Evolutionary conservation across 2,113 vertebrate genomes (phyloP).

Genomic region (Aspiorhynchus laticeps): DNA sequence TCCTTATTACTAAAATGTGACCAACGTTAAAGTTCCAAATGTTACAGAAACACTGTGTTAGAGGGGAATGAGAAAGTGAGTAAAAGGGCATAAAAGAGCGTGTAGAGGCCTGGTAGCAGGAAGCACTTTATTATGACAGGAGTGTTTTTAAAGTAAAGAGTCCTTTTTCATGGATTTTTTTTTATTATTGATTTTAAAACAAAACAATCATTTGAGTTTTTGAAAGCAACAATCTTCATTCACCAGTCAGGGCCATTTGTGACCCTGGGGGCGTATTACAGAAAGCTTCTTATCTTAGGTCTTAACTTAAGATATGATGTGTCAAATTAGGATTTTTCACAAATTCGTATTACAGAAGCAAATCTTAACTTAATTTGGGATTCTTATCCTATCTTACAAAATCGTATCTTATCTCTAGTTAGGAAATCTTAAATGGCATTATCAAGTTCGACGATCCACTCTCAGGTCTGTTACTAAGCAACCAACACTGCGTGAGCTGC

Average conservation of each 20-base stretch:
- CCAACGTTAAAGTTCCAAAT: conserved; percentile 13
- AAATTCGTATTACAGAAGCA: too few relatives aligned
- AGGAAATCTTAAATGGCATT: too few relatives aligned
- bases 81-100: not conserved
- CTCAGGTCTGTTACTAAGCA: too few relatives aligned
- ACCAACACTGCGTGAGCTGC: too few relatives aligned
- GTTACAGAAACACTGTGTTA: not conserved
- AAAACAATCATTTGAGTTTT: not conserved
- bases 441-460: too few relatives aligned
- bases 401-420: too few relatives aligned
- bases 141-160: not conserved
- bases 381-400: too few relatives aligned
- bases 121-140: not conserved
- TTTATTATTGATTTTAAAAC: not conserved
- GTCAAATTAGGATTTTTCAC: too few relatives aligned
- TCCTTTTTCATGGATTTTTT: not conserved
- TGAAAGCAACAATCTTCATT: not conserved
- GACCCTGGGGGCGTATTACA: too few relatives aligned
- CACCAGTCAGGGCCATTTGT: not conserved
- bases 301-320: too few relatives aligned
- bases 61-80: conserved; percentile 6
- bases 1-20: conserved; percentile 36
- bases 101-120: not conserved
- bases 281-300: too few relatives aligned
- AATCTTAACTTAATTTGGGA: too few relatives aligned